phyloP scores from a whole-genome alignment of 2,888 invertebrate genomes.

The Euphydryas editha region DNA sequence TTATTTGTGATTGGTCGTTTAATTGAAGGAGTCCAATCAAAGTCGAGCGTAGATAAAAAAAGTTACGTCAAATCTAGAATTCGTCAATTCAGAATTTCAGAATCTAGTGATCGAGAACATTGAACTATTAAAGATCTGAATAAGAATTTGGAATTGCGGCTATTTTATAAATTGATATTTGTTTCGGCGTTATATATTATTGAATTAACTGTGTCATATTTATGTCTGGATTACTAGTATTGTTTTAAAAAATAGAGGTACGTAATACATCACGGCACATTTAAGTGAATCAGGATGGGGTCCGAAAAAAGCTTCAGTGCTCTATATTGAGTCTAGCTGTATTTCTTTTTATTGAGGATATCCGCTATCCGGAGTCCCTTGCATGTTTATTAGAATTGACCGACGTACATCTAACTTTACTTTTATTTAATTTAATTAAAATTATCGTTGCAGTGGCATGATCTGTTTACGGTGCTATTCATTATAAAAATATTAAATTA shows the following conservation, averaged over 20 bases:
- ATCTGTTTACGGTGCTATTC: constrained; percentile 5
- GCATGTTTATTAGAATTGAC: constrained; percentile 11
- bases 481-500: not conserved
- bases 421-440: constrained; percentile 60
- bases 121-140: constrained; percentile 24
- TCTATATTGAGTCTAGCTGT: constrained; percentile 34
- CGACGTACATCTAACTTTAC: constrained; percentile 37
- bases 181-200: constrained; percentile 24
- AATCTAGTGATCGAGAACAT: constrained; percentile 22
- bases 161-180: too few relatives aligned
- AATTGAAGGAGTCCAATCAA: constrained; percentile 41
- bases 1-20: constrained; percentile 77
- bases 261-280: constrained; percentile 7
- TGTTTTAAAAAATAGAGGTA: constrained; percentile 21
- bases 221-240: constrained; percentile 13
- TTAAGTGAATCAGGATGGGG: constrained; percentile 10
- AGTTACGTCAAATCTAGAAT: constrained; percentile 26
- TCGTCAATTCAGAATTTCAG: constrained; percentile 18
- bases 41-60: constrained; percentile 38
- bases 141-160: constrained; percentile 20
- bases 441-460: constrained; percentile 25
- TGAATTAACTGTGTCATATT: constrained; percentile 13
- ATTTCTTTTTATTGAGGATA: constrained; percentile 67
- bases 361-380: constrained; percentile 66
- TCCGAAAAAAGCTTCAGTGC: constrained; percentile 16